Percentiles rank a stretch among this genome's conserved stretches.
These are phyloP conservation scores for Xestia c-nigrum DNA, from an alignment of 2,888 invertebrate genomes.

Conservation along the genomic window DNA sequence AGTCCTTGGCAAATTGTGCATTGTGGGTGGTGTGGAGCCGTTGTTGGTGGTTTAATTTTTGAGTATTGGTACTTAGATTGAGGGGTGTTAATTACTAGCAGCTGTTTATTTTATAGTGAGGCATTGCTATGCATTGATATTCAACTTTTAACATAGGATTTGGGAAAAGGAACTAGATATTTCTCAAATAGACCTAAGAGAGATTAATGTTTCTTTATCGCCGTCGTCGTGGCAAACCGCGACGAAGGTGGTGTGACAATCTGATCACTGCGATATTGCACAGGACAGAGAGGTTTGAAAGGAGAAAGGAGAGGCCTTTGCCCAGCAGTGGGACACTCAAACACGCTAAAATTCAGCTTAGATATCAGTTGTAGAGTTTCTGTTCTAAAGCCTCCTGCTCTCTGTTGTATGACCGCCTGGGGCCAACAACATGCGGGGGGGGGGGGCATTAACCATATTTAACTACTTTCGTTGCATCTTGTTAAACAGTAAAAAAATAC, in stretches of 20 bases:
- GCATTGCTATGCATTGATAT: neutral
- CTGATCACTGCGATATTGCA: too few relatives aligned
- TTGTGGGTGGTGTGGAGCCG: constrained; percentile 73
- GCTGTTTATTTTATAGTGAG: neutral
- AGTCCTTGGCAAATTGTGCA: constrained; percentile 89
- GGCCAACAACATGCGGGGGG: neutral
- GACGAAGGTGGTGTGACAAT: too few relatives aligned
- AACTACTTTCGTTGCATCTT: neutral
- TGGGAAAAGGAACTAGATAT: neutral
- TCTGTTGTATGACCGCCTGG: neutral
- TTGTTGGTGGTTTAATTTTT: neutral
- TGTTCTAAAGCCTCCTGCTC: neutral
- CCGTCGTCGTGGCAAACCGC: too few relatives aligned
- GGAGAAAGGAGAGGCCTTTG: too few relatives aligned
- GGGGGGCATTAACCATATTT: neutral
- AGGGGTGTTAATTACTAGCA: neutral
- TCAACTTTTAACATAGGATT: neutral
- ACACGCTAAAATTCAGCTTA: neutral
- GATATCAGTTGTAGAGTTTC: neutral
- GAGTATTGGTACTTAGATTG: neutral
- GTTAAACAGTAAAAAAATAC: neutral
- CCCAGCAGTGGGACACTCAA: too few relatives aligned
- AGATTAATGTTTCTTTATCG: neutral
- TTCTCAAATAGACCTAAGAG: neutral
- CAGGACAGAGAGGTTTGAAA: too few relatives aligned